Base-by-base conservation (phyloP, 2,797 vertebrate species). In the Anguilla megastoma region DNA sequence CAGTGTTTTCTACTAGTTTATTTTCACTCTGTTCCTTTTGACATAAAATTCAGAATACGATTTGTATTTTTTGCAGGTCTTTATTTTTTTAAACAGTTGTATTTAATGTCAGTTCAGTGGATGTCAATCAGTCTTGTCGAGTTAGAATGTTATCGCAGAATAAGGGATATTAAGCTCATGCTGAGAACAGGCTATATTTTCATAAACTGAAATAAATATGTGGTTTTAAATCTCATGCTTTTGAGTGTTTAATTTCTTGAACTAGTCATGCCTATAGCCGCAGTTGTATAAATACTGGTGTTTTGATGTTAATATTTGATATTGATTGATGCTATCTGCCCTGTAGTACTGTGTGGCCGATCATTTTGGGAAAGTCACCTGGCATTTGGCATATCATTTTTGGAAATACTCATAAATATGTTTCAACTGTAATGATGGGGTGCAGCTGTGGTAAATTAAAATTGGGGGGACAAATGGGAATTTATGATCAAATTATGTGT, bases 21-120 rank as follows among this genome's bases (percentile, higher is more conserved):
- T 84, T 84, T 56, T 84, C 30, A 27, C 27, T 27, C 24, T 16
- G 16, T 30, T 84, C 27, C 12, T 56, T 56, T 56, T 50, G 48
- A 50, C 52, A 50, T 83, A n/a, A 24, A 82, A 82, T n/a, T 84
- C n/a, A 27, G 80, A 84, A 87, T 87, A 63, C 80, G 76, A 87
- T n/a, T 30, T 60, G 79, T 83, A 83, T 87, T 87, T 24, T 45
- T 82, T 87, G 12, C 16, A 83, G 58, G 8, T 84, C 24, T 56
- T 30, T 87, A 27, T 58, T 87, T 60, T 80, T 83, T 87, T 58
- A 66, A 45, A 84, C 56, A 66, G 14, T 12, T 66, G 30, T 21
- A 83, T 48, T 69, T 69, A 63, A 66, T 41, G 24, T 86, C 12
- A 56, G 41, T 8, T 58, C 8, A 63, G n/a, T 85, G 16, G 27